phyloP scores from a whole-genome alignment of 2,888 invertebrate genomes.

The Syritta pipiens region DNA sequence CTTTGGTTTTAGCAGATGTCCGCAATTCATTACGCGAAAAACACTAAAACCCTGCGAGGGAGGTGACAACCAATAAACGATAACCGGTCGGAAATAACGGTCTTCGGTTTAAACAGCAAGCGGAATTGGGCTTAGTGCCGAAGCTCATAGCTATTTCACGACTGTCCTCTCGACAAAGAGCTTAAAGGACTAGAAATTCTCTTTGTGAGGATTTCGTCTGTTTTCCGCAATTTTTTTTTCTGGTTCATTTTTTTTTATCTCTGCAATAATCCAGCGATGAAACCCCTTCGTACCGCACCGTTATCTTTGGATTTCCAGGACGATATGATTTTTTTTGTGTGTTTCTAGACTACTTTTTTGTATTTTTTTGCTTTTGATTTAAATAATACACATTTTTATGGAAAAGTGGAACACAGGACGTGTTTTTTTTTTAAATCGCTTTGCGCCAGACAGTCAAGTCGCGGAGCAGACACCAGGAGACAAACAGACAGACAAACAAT shows the following conservation, averaged over 20 bases:
- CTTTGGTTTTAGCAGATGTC: too few species aligned
- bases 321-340: neutral
- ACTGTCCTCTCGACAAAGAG: slow-evolving; percentile 44
- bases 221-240: too few species aligned
- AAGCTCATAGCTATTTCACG: slow-evolving; percentile 41
- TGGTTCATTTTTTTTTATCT: neutral
- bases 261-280: slow-evolving; percentile 40
- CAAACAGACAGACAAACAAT: slow-evolving; percentile 55
- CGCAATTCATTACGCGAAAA: too few species aligned
- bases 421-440: slow-evolving; percentile 34
- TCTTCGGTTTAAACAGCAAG: too few species aligned
- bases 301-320: slow-evolving; percentile 27
- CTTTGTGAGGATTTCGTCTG: slow-evolving; percentile 39
- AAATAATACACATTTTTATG: slow-evolving; percentile 57
- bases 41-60: too few species aligned
- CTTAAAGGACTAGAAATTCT: slow-evolving; percentile 54
- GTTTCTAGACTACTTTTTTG: slow-evolving; percentile 6
- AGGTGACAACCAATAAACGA: too few species aligned
- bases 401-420: slow-evolving; percentile 53
- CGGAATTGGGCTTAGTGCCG: slow-evolving; percentile 29
- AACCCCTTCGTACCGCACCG: slow-evolving; percentile 3
- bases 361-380: slow-evolving; percentile 47
- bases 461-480: slow-evolving; percentile 57
- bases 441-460: slow-evolving; percentile 59
- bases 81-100: too few species aligned